Base-by-base conservation (phyloP, 2,113 vertebrate species). In the Rhegmatorhina hoffmannsi region DNA sequence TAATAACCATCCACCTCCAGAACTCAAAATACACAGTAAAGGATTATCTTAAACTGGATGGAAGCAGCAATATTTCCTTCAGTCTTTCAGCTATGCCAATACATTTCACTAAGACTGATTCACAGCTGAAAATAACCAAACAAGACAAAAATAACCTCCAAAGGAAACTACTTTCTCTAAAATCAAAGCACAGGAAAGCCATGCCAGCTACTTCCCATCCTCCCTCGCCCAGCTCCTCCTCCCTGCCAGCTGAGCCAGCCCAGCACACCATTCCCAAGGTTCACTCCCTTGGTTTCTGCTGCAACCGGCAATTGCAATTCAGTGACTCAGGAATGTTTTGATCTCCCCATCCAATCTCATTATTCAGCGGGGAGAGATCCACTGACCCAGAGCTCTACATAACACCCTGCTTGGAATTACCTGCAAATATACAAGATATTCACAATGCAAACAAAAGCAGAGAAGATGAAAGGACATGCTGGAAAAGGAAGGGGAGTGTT, bases 381-480 rank as follows among this genome's bases (percentile, higher is more conserved):
- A 93, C 89, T 92, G 86, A 95, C 95, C 95, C 92, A 90, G 29
- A 91, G 91, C 92, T 93, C 95, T 46, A 78, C 80, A n/a, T 79
- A 92, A 96, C 50, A 34, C 77, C 49, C 84, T n/a, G 84, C 77
- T 49, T 34, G 81, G 69, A 75, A 95, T 49, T 62, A 77, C 89
- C 38, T 20, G 76, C 43, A 67, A 60, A 36, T 49, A 89, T 52
- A 31, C 38, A 16, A 2, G 64, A 80, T 33, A 50, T 33, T 67
- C 86, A 75, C 24, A 33, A 23, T 2, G 28, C 40, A 60, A 75
- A 82, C 60, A 80, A 58, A 58, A 34, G 72, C 69, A 63, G 52
- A 47, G 50, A 33, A 87, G 60, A 84, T 6, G 64, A 70, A 92
- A 81, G 40, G 63, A 26, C 23, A 75, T 31, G 40, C 18, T 1